These are phyloP conservation scores for Phataginus tricuspis DNA, from an alignment of 2,797 vertebrate genomes.

Conservation along the genomic window DNA sequence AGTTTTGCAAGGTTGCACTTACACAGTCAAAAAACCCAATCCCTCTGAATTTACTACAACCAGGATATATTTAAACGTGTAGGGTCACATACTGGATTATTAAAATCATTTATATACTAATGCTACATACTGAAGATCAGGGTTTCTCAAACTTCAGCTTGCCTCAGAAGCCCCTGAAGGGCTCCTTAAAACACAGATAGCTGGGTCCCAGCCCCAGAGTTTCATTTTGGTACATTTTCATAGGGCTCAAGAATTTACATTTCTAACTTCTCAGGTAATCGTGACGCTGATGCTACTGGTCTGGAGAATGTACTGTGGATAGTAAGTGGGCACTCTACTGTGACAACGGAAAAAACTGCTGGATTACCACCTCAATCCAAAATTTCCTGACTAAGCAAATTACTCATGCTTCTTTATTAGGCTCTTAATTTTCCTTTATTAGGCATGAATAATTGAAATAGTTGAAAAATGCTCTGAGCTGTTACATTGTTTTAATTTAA, in stretches of 20 bases:
- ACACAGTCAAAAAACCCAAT: not conserved
- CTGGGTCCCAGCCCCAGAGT: not conserved
- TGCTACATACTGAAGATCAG: not conserved
- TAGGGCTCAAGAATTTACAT: not conserved
- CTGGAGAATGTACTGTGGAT: not conserved
- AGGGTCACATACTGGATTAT: not conserved
- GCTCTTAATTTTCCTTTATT: conserved; percentile 3
- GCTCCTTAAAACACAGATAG: not conserved
- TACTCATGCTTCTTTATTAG: not conserved
- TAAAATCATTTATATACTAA: not conserved
- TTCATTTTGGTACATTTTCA: not conserved
- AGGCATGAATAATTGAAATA: not conserved
- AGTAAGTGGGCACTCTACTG: not conserved
- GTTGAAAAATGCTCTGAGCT: conserved; percentile 52
- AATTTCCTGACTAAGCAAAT: conserved; percentile 30
- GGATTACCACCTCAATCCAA: not conserved
- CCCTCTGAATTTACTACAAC: not conserved
- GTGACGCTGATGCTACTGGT: not conserved
- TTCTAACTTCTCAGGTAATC: not conserved
- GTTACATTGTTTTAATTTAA: conserved; percentile 35
- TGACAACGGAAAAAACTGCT: not conserved
- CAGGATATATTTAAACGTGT: not conserved
- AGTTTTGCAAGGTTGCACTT: not conserved
- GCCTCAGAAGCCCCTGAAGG: not conserved
- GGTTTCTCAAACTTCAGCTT: not conserved